Base-by-base conservation (phyloP, 2,113 vertebrate genomes). In the Plecturocebus donacophilus region DNA sequence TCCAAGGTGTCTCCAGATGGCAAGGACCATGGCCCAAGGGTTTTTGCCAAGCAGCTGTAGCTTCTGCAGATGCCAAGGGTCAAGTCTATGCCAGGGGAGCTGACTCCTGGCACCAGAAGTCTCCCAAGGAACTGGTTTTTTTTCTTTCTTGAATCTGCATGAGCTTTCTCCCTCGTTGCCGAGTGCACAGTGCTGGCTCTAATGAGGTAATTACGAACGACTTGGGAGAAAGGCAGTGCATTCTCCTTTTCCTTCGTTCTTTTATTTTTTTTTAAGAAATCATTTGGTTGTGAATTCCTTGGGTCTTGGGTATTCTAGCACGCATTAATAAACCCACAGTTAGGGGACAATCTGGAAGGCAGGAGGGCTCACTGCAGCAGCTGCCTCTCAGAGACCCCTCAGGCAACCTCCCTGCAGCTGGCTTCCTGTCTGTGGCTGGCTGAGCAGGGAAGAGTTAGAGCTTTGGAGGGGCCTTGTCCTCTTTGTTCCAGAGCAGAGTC, bases 171-270 rank as follows among this genome's bases (percentile, higher is more conserved):
- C 42, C n/a, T 16, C 5, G 14, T 5, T 9, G 2, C 27, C 30
- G 8, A 27, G 8, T 9, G n/a, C 32, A 11, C 23, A 0, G 12
- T 1, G 17, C 12, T 13, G 16, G 12, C 14, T 21, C 35, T 70
- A 32, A 38, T 47, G 54, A 91, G 14, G 40, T 71, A 20, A 93
- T 66, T 25, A 75, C 7, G 27, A 23, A 2, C 40, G 38, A 42
- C 49, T 87, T 6, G 0, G 21, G 35, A 6, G 21, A 71, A 73
- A 32, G 12, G 30, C 56, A 54, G 11, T 3, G 17, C 0, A 2
- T 47, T 73, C 30, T 83, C 58, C 84, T 68, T 91, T 14, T 47
- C 6, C 38, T 56, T 40, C 27, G 6, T 81, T 16, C 30, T n/a
- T 75, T 38, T 49, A 8, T 27, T 42, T 56, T 61, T 52, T 52